phyloP scores from a whole-genome alignment of 2,113 vertebrate genomes.

The Blennius ocellaris region DNA sequence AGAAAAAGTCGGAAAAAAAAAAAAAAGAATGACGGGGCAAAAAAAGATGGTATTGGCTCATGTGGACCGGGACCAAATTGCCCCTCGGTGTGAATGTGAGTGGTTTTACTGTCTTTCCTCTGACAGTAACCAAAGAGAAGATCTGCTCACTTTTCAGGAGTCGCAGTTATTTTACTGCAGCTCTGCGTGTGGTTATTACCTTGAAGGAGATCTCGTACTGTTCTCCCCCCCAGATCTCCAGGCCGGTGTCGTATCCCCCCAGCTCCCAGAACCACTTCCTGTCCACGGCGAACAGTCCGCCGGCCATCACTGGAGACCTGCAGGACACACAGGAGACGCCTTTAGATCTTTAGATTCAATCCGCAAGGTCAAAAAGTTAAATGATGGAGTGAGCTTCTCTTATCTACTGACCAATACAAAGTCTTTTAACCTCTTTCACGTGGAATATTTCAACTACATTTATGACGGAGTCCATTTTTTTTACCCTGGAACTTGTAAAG shows the following conservation, averaged over 20 bases:
- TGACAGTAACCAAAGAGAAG: too few species aligned
- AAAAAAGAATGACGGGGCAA: too few species aligned
- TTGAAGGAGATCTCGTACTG: conserved; percentile 80
- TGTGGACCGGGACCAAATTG: too few species aligned
- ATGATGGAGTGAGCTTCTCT: not conserved
- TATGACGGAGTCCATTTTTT: too few species aligned
- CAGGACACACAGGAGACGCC: conserved; percentile 7
- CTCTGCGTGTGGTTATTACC: not conserved
- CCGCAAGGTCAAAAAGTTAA: not conserved
- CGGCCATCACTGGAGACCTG: conserved; percentile 99
- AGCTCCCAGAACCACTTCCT: conserved; percentile 95
- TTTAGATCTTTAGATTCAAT: not conserved
- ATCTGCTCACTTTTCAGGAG: not conserved
- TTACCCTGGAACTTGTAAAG: too few species aligned
- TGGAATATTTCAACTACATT: too few species aligned
- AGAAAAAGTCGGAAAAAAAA: too few species aligned
- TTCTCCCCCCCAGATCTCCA: conserved; percentile 87
- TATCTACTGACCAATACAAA: not conserved
- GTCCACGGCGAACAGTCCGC: conserved; percentile 96
- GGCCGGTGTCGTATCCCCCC: conserved; percentile 84
- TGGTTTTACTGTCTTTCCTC: too few species aligned
- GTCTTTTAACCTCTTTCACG: not conserved
- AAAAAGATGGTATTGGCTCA: too few species aligned
- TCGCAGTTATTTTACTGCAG: not conserved
- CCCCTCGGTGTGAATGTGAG: too few species aligned